These are phyloP conservation scores for Umimayanthus chanpuru DNA, from an alignment of 92 coral and sea anemone species.

Conservation along the genomic window DNA sequence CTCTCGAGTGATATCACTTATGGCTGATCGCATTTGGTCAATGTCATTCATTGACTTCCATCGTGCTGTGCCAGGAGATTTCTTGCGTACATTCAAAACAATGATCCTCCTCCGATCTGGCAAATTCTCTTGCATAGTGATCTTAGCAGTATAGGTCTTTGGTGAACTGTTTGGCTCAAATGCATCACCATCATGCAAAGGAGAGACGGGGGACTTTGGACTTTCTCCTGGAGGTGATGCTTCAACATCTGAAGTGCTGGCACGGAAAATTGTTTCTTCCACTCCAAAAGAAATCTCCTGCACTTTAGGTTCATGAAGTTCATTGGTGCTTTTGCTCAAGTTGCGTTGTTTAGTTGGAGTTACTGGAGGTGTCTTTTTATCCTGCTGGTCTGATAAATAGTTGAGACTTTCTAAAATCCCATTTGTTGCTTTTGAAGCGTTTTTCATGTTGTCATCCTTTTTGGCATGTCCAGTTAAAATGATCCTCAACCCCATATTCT, in stretches of 20 bases:
- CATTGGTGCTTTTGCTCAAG: slow-evolving; percentile 30
- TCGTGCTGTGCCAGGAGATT: slow-evolving; percentile 65
- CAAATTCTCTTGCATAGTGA: slow-evolving; percentile 74
- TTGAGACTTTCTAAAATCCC: not conserved
- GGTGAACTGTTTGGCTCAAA: slow-evolving; percentile 45
- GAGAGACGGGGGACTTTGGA: not conserved
- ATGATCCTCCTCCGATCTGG: slow-evolving; percentile 68
- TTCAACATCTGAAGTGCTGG: slow-evolving; percentile 24
- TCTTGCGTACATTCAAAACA: slow-evolving; percentile 76
- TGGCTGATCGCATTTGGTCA: slow-evolving; percentile 56
- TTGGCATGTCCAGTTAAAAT: slow-evolving; percentile 29
- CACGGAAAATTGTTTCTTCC: slow-evolving; percentile 38
- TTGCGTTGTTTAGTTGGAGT: not conserved
- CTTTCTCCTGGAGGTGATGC: not conserved
- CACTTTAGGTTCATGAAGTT: slow-evolving; percentile 43
- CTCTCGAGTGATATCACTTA: slow-evolving; percentile 42
- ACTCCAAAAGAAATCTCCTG: slow-evolving; percentile 41
- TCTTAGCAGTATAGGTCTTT: slow-evolving; percentile 63
- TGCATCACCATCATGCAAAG: slow-evolving; percentile 25
- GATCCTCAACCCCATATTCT: slow-evolving; percentile 12
- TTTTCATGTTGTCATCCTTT: not conserved
- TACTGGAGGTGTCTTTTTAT: not conserved
- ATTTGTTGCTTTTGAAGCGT: not conserved
- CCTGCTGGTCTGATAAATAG: not conserved
- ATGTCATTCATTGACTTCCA: slow-evolving; percentile 86